These are phyloP conservation scores for Tilapia sparmanii DNA, from an alignment of 2,113 vertebrate species.

Conservation along the genomic window DNA sequence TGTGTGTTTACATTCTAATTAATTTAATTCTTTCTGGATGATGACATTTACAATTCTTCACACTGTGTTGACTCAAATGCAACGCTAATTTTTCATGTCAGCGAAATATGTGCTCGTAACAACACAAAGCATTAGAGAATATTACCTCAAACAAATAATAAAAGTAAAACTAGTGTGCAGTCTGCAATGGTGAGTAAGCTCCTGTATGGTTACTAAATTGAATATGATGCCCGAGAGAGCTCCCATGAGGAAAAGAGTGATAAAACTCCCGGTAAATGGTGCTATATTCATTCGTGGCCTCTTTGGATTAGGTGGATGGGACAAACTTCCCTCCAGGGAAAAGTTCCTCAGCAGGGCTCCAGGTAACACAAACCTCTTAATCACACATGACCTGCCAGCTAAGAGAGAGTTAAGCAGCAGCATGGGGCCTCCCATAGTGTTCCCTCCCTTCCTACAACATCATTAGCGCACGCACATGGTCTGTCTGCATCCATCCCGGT, in stretches of 20 bases:
- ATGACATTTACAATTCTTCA: not conserved
- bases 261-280: conserved; percentile 55
- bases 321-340: conserved; percentile 74
- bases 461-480: conserved; percentile 64
- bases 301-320: conserved; percentile 68
- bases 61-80: not conserved
- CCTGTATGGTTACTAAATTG: conserved; percentile 40
- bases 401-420: conserved; percentile 73
- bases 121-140: not conserved
- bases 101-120: not conserved
- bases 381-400: conserved; percentile 82
- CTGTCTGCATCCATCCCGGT: conserved; percentile 60
- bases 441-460: conserved; percentile 59
- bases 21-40: not conserved
- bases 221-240: conserved; percentile 35
- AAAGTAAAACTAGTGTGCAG: conserved; percentile 1
- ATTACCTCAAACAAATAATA: not conserved
- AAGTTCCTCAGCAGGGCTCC: conserved; percentile 77
- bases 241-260: conserved; percentile 40
- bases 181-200: conserved; percentile 2
- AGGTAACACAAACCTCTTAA: conserved; percentile 82
- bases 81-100: not conserved
- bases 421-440: conserved; percentile 66
- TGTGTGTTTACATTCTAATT: not conserved
- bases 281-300: conserved; percentile 64